Evolutionary conservation across 2,888 invertebrate species (phyloP), one percentile per base, ranked within the genome.

Genomic region (Taenaris catops): DNA sequence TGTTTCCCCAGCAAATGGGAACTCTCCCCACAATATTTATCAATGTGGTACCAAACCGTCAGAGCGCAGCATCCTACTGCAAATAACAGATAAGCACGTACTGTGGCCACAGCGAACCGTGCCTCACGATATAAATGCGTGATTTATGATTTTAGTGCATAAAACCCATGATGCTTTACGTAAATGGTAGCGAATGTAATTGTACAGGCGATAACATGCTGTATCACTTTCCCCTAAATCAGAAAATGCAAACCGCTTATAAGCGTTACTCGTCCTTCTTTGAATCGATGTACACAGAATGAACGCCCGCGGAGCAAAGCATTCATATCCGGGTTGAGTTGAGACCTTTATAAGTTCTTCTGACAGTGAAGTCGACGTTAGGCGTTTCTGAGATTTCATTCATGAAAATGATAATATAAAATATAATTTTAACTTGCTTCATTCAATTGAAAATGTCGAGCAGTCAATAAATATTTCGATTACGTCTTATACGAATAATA

Each of bases 71-170:
- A 61, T 71, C 67, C 55, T 60, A 54, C 70, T 80, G 79, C 81
- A 74, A 83, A 79, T 68, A 76, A 61, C 69, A 73, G 84, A 83
- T 84, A 83, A 84, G 79, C 81, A 76, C 78, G 76, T 70, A 60
- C 66, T 56, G 58, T 53, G 59, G 65, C 76, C 79, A 57, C 73
- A 73, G 49, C 55, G 51, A 55, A 58, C 65, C 71, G 81, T 70
- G 76, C 70, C 52, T 58, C 61, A 54, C 66, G 66, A 71, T 75
- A 84, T 81, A 80, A 80, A 79, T 73, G 63, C 68, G 62, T 78
- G 80, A 83, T 84, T 84, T 83, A 84, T 78, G 73, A 70, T 68
- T 72, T 69, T 65, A 66, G 68, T 65, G 59, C 59, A 65, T 53
- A 59, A 51, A 51, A 48, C 45, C 42, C 42, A 36, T 21, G 33